Evolutionary conservation across 92 coral and sea anemone genomes (phyloP), one percentile per base, ranked within the genome.

Genomic region (Isaurus tuberculatus): DNA sequence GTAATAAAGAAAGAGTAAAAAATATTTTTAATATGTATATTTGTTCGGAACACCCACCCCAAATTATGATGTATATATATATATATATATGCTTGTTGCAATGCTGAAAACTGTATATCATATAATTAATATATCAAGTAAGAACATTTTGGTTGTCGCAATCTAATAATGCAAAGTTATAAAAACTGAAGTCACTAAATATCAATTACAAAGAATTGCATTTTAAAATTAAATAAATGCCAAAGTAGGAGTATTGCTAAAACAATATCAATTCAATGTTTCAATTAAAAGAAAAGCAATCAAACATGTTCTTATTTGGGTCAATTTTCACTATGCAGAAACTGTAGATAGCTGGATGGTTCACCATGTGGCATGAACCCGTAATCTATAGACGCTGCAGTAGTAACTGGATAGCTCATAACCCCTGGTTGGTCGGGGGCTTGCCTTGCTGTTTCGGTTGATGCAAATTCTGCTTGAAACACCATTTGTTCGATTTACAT

Each of bases 341-440:
- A 66, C 44, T 66, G 72, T 17, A 31, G 72, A 66, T 66, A 66
- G 44, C 40, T 66, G 72, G 72, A 31, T 28, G 72, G 72, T 32
- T 66, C 72, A 66, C 72, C 46, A 32, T 43, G 72, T 32, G 40
- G 44, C 46, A 40, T 4, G 46, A 40, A 40, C 46, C 46, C 46
- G 46, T 40, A 40, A 40, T 40, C 44, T 40, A 40, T 13, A 40
- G 44, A 5, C 4, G 44, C 4, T 40, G 44, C 44, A 40, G 44
- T 3, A 1, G 44, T 40, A 40, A 1, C 44, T 40, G 44, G 44
- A 40, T 40, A 40, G 4, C 44, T 5, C 8, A 40, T 40, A 40
- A 13, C 4, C 44, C 44, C 44, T 40, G 44, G 44, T 40, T 40
- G 44, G 44, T 40, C 0, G 44, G 44, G 44, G 44, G 1, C 44